These are phyloP conservation scores for Paedocypris micromegethes DNA, from an alignment of 2,797 vertebrate genomes.

Conservation along the genomic window DNA sequence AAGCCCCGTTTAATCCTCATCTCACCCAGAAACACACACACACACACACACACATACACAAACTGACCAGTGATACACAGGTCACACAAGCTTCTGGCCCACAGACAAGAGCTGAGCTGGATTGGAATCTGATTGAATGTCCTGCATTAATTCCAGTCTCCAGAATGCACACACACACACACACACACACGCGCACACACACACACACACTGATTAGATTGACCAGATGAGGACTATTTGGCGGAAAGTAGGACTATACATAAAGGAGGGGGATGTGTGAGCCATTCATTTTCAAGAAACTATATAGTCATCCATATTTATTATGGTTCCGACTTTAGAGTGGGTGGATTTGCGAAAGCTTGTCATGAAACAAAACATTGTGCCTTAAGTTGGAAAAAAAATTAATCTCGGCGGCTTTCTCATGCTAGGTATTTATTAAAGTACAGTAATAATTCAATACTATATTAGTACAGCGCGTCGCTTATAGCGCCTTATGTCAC, in stretches of 20 bases:
- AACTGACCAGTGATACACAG: conserved; percentile 36
- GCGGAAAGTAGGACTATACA: conserved; percentile 13
- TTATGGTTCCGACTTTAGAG: too few species aligned
- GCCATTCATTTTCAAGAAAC: neutral
- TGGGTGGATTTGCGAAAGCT: too few species aligned
- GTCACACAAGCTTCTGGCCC: conserved; percentile 46
- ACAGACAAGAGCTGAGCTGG: conserved; percentile 57
- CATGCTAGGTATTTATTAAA: too few species aligned
- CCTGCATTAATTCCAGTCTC: conserved; percentile 59
- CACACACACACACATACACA: neutral
- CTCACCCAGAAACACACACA: conserved; percentile 37
- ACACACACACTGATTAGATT: conserved; percentile 16
- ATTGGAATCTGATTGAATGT: conserved; percentile 65
- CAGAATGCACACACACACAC: conserved; percentile 24
- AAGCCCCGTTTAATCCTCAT: conserved; percentile 44
- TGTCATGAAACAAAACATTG: too few species aligned
- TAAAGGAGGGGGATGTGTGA: neutral
- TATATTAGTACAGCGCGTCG: too few species aligned
- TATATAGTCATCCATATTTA: neutral
- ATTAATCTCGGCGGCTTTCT: too few species aligned
- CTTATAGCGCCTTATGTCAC: too few species aligned
- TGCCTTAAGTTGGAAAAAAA: too few species aligned
- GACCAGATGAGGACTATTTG: conserved; percentile 17
- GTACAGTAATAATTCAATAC: too few species aligned
- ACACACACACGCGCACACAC: conserved; percentile 29